phyloP scores from a whole-genome alignment of 2,888 invertebrate species.

The Cantharis nigra region DNA sequence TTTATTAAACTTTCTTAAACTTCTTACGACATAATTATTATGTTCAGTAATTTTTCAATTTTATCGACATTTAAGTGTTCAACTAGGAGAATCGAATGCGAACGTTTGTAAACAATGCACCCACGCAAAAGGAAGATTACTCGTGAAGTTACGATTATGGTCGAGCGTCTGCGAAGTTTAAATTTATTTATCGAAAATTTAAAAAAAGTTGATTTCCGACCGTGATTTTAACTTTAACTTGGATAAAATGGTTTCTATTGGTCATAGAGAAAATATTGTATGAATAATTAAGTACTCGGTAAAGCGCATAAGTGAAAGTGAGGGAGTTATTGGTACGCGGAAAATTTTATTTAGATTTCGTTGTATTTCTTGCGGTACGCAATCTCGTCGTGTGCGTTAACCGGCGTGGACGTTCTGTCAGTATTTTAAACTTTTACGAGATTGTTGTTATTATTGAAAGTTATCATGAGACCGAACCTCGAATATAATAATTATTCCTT shows the following conservation, averaged over 20 bases:
- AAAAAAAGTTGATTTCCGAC: neutral
- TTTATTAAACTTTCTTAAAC: too few relatives aligned
- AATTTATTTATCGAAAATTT: neutral
- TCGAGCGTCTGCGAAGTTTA: neutral
- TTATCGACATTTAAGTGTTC: neutral
- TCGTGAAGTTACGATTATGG: neutral
- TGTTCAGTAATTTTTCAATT: neutral
- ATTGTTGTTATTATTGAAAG: neutral
- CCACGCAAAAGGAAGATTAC: neutral
- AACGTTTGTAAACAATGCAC: neutral
- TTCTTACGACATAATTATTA: too few relatives aligned
- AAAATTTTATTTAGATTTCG: constrained; percentile 35
- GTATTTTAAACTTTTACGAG: neutral
- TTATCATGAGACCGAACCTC: neutral
- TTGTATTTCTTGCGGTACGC: constrained; percentile 21
- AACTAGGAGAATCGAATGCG: neutral
- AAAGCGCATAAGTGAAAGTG: neutral
- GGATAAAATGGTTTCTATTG: neutral
- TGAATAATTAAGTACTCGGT: neutral
- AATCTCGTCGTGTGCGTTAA: constrained; percentile 23
- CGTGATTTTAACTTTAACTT: neutral
- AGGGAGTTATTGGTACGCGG: constrained; percentile 12
- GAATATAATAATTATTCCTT: neutral
- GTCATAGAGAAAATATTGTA: neutral
- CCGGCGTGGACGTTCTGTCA: constrained; percentile 6